These are phyloP conservation scores for Drosophila guanche DNA, from an alignment of 1,140 invertebrate species.

Conservation along the genomic window DNA sequence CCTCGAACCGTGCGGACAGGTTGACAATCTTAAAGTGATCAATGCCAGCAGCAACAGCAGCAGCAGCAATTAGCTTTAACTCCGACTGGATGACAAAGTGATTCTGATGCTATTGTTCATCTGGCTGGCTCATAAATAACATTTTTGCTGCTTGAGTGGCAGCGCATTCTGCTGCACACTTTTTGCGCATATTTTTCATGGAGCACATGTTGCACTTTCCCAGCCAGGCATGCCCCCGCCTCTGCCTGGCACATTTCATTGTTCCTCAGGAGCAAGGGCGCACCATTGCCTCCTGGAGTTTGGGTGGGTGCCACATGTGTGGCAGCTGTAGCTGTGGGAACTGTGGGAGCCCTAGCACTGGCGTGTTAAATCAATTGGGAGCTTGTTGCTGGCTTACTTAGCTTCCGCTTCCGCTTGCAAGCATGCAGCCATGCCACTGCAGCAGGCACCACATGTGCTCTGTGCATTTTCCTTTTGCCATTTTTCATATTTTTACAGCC, in stretches of 20 bases:
- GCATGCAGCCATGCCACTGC: conserved; percentile 27
- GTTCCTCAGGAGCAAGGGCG: conserved; percentile 33
- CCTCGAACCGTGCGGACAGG: conserved; percentile 9
- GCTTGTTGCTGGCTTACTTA: conserved; percentile 76
- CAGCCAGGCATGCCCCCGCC: conserved; percentile 7
- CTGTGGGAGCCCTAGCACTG: conserved; percentile 17
- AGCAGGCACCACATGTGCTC: conserved; percentile 58
- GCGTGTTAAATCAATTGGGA: conserved; percentile 79
- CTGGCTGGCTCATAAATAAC: conserved; percentile 56
- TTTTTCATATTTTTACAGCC: conserved; percentile 60
- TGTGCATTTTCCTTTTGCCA: conserved; percentile 46
- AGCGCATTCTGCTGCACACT: conserved; percentile 57
- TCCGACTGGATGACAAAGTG: conserved; percentile 44
- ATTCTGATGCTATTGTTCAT: conserved; percentile 54
- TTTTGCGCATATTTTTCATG: conserved; percentile 64
- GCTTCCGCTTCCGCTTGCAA: conserved; percentile 63
- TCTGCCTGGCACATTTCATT: conserved; percentile 51
- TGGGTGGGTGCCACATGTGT: background rate
- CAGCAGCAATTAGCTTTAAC: conserved; percentile 34
- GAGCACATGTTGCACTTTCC: conserved; percentile 65
- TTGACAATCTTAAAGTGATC: conserved; percentile 13
- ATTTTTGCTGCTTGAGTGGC: conserved; percentile 57
- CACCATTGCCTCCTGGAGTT: background rate
- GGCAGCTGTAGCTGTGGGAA: too few species aligned
- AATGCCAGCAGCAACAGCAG: background rate